These are phyloP conservation scores for Sicus ferrugineus DNA, from an alignment of 2,888 invertebrate species.

Conservation along the genomic window DNA sequence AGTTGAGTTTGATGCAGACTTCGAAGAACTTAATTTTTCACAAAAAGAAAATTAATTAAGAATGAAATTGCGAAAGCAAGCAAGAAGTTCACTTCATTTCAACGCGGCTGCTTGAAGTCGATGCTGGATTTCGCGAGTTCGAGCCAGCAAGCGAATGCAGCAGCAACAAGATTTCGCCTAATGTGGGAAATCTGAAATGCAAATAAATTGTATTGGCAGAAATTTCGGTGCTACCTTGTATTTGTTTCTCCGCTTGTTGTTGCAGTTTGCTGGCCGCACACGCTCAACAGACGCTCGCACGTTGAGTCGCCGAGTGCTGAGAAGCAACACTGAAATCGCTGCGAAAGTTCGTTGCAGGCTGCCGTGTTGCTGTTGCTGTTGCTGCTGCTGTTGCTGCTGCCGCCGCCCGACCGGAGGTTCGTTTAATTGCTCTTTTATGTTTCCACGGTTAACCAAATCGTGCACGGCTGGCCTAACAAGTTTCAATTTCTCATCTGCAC, in stretches of 20 bases:
- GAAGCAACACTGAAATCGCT: not conserved
- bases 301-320: not conserved
- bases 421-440: slow-evolving; percentile 7
- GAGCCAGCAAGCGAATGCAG: not conserved
- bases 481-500: too few species aligned
- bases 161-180: too few species aligned
- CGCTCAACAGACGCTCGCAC: not conserved
- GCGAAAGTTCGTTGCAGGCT: not conserved
- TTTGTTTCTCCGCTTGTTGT: not conserved
- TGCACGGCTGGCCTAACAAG: too few species aligned
- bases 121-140: not conserved
- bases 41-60: too few species aligned
- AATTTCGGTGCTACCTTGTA: slow-evolving; percentile 6
- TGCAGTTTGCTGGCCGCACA: not conserved
- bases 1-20: too few species aligned
- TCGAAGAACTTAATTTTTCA: too few species aligned
- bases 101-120: not conserved
- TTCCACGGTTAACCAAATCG: not conserved
- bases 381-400: not conserved
- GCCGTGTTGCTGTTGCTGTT: not conserved
- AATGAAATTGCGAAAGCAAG: too few species aligned
- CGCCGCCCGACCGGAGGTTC: not conserved
- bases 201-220: slow-evolving; percentile 8
- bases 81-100: not conserved
- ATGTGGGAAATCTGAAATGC: not conserved